These are phyloP conservation scores for Cylloceria caligata DNA, from an alignment of 2,888 invertebrate genomes.

Conservation along the genomic window DNA sequence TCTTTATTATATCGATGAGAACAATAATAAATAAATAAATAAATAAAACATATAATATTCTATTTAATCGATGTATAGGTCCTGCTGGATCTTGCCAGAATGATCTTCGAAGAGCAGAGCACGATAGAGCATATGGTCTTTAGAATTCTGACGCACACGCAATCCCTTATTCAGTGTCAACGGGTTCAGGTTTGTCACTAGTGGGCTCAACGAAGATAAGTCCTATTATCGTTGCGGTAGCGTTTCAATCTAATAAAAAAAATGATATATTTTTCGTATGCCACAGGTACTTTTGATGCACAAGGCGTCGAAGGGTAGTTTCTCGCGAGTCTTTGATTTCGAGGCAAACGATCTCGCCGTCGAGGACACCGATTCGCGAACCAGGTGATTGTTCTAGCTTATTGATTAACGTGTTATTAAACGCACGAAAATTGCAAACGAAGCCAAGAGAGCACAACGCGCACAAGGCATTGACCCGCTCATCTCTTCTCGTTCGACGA, in stretches of 20 bases:
- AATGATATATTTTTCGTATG: constrained; percentile 67
- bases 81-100: constrained; percentile 95
- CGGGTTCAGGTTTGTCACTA: constrained; percentile 92
- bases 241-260: constrained; percentile 4
- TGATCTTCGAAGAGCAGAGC: constrained; percentile 98
- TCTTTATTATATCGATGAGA: background rate
- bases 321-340: constrained; percentile 97
- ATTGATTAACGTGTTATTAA: constrained; percentile 29
- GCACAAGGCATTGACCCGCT: constrained; percentile 64
- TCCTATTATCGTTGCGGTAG: background rate
- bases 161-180: constrained; percentile 97
- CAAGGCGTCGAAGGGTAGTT: constrained; percentile 95
- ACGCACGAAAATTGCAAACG: constrained; percentile 31
- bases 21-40: background rate
- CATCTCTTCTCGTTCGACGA: constrained; percentile 69
- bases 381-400: constrained; percentile 85
- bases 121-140: constrained; percentile 98
- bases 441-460: constrained; percentile 58
- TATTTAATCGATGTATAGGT: constrained; percentile 85
- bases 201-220: background rate
- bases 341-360: constrained; percentile 95
- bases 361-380: constrained; percentile 92
- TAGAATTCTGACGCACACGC: constrained; percentile 96
- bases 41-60: background rate
- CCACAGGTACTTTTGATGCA: constrained; percentile 93